These are phyloP conservation scores for Pseudonaja textilis DNA, from an alignment of 2,113 vertebrate species.

Conservation along the genomic window DNA sequence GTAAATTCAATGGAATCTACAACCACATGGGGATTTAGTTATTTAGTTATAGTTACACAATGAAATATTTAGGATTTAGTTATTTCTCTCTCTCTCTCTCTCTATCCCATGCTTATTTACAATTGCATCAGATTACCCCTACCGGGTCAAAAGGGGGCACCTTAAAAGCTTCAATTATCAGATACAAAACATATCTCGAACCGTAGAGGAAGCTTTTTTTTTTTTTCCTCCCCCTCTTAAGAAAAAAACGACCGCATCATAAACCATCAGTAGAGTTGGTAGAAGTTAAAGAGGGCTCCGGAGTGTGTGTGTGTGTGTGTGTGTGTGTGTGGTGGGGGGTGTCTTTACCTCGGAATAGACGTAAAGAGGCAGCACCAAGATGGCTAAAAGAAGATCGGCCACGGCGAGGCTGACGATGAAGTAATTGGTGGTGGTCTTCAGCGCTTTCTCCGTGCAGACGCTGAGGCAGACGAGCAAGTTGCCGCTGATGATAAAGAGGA, in stretches of 20 bases:
- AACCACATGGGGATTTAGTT: background rate
- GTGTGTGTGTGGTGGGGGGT: background rate
- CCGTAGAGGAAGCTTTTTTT: background rate
- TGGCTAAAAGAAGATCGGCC: constrained; percentile 85
- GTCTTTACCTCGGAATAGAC: constrained; percentile 87
- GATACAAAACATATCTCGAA: background rate
- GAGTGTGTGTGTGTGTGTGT: no score
- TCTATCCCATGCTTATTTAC: background rate
- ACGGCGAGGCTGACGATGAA: constrained; percentile 92
- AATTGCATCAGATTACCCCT: background rate
- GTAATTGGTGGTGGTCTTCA: constrained; percentile 94
- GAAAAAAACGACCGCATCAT: background rate
- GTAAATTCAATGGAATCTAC: background rate
- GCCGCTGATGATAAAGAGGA: constrained; percentile 79
- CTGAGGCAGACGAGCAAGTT: constrained; percentile 89
- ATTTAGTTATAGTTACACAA: background rate
- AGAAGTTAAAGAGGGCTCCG: background rate
- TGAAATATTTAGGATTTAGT: background rate
- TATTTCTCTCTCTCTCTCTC: no score
- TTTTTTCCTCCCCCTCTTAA: background rate
- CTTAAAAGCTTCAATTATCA: background rate
- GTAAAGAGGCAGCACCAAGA: constrained; percentile 90
- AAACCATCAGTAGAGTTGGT: background rate
- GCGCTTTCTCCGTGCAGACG: constrained; percentile 85
- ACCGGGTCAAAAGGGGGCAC: background rate